Percentiles rank a stretch among this genome's conserved stretches.
phyloP scores from a whole-genome alignment of 2,797 vertebrate genomes.

The Crenichthys baileyi region DNA sequence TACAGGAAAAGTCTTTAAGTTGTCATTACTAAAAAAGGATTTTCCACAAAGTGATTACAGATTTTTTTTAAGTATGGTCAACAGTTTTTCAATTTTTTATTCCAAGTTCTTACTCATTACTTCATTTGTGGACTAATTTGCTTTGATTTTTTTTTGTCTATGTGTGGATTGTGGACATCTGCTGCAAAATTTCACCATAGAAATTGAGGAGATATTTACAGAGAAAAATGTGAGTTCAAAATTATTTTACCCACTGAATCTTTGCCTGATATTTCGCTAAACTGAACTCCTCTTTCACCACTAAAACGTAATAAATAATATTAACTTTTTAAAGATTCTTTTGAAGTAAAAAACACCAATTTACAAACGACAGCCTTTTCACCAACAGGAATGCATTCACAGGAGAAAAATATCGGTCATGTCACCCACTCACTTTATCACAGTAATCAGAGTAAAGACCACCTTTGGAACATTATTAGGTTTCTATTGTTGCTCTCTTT shows the following conservation, averaged over 20 bases:
- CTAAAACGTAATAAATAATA: constrained; percentile 1
- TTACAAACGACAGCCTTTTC: constrained; percentile 41
- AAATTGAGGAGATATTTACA: background rate
- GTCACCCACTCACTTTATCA: constrained; percentile 21
- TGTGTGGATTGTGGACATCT: background rate
- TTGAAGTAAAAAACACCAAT: constrained; percentile 6
- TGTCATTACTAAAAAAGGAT: background rate
- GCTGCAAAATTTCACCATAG: background rate
- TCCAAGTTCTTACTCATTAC: background rate
- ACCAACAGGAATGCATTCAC: constrained; percentile 15
- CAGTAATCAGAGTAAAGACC: constrained; percentile 44
- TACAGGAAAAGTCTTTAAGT: background rate
- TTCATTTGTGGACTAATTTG: background rate
- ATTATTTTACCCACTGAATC: too few relatives aligned
- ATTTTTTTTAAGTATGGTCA: background rate
- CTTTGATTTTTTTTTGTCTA: background rate
- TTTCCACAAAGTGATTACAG: background rate
- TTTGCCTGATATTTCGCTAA: background rate
- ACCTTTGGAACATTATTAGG: constrained; percentile 38
- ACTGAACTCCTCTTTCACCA: background rate
- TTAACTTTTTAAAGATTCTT: background rate
- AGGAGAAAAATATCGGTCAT: constrained; percentile 20
- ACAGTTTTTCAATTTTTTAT: background rate
- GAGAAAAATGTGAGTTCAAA: background rate
- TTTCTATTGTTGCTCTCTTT: constrained; percentile 34